Evolutionary conservation across 92 coral and sea anemone species (phyloP), one percentile per base, ranked within the genome.

Genomic region (Siderastrea siderea): DNA sequence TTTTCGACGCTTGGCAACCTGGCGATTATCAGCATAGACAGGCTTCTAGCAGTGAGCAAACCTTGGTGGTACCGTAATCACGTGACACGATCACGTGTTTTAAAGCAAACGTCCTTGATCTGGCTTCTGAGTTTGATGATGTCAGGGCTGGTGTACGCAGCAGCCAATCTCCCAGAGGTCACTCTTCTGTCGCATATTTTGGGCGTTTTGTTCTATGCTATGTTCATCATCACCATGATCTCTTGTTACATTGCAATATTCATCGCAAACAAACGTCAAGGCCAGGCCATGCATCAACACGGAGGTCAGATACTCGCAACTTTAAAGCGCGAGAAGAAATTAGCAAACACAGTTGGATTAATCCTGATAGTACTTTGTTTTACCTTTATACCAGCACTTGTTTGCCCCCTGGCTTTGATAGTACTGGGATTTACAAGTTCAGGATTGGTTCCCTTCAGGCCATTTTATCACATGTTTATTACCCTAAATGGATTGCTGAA

Each of bases 231-330:
- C n/a, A 8, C 46, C 6, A 69, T 69, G 4, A 5, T 69, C 46
- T 69, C 11, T 1, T 69, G 51, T 7, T 69, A 69, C 15, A 10
- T 69, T 69, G 74, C 53, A 45, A 69, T 69, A 19, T 46, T 69
- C 6, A 69, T 69, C 54, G 74, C 74, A 69, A 69, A 69, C n/a
- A 46, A 6, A 12, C 74, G 74, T 17, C 74, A 69, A 46, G 46
- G 51, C n/a, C 51, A 15, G n/a, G 51, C 19, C 54, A 15, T 69
- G n/a, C 38, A 26, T 26, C 38, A 26, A 26, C 38, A 26, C 38
- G 38, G 38, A 26, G 38, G 38, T 26, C 38, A 14, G 12, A 46
- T 44, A 4, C 51, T 46, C 74, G 74, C 74, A 10, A 9, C 15
- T 3, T 11, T 69, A 11, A 5, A 13, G 15, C 74, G 74, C 50